Conservation (phyloP, 2,888 invertebrate species). For the Diplazon laetatorius region DNA sequence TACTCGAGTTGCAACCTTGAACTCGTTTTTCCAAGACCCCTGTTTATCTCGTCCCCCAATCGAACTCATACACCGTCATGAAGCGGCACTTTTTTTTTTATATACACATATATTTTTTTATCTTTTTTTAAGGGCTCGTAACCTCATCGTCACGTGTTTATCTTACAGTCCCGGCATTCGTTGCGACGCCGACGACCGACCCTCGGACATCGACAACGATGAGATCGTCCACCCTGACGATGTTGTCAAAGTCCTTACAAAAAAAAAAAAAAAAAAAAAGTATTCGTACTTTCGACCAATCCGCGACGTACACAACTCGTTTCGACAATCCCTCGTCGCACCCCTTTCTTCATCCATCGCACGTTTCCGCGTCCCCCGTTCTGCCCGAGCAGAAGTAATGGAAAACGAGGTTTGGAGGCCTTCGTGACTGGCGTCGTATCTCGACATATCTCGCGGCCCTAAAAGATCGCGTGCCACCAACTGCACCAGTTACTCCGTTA, state of each 20-base stretch:
- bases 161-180: conserved; percentile 18
- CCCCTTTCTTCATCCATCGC: conserved; percentile 8
- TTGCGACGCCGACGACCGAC: too few species aligned
- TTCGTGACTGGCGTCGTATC: conserved; percentile 80
- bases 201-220: conserved; percentile 17
- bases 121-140: conserved; percentile 6
- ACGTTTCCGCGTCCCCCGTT: conserved; percentile 4
- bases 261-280: too few species aligned
- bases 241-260: too few species aligned
- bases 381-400: conserved; percentile 48
- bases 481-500: conserved; percentile 78
- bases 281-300: conserved; percentile 21
- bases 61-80: background rate
- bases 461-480: conserved; percentile 79
- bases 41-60: conserved; percentile 12
- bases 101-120: too few species aligned
- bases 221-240: too few species aligned
- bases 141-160: background rate
- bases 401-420: conserved; percentile 67
- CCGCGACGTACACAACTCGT: conserved; percentile 38
- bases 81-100: too few species aligned
- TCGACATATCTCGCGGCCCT: conserved; percentile 77
- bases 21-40: conserved; percentile 41
- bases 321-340: background rate
- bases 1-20: conserved; percentile 35